Evolutionary conservation across 2,797 vertebrate species (phyloP).

Genomic region (Rhinella marina): DNA sequence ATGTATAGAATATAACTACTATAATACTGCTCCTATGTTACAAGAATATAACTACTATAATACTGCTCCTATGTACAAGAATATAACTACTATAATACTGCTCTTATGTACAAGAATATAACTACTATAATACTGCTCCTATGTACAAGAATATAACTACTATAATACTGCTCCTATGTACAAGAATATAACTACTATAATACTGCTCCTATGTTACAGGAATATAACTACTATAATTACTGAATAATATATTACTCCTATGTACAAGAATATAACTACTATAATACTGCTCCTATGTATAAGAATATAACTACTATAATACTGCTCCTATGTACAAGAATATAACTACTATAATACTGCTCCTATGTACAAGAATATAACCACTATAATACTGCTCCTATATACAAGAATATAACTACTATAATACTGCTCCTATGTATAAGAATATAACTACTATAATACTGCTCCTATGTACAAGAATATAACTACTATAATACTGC

Average conservation of each 20-base stretch:
- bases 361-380: conserved; percentile 1
- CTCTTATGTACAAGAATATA: not conserved
- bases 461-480: not conserved
- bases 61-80: conserved; percentile 4
- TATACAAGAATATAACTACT: conserved; percentile 20
- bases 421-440: not conserved
- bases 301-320: too few relatives aligned
- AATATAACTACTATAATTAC: conserved; percentile 15
- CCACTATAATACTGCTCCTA: conserved; percentile 12
- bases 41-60: conserved; percentile 25
- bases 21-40: conserved; percentile 19
- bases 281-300: too few relatives aligned
- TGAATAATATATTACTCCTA: not conserved
- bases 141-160: conserved; percentile 15
- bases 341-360: too few relatives aligned
- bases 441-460: conserved; percentile 15
- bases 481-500: not conserved
- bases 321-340: too few relatives aligned
- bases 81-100: not conserved
- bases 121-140: not conserved
- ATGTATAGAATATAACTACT: conserved; percentile 14
- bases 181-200: conserved; percentile 25
- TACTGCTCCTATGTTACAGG: conserved; percentile 6
- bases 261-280: not conserved
- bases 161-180: conserved; percentile 1